Evolutionary conservation across 2,113 vertebrate species (phyloP).

Genomic region (Ciconia boyciana): DNA sequence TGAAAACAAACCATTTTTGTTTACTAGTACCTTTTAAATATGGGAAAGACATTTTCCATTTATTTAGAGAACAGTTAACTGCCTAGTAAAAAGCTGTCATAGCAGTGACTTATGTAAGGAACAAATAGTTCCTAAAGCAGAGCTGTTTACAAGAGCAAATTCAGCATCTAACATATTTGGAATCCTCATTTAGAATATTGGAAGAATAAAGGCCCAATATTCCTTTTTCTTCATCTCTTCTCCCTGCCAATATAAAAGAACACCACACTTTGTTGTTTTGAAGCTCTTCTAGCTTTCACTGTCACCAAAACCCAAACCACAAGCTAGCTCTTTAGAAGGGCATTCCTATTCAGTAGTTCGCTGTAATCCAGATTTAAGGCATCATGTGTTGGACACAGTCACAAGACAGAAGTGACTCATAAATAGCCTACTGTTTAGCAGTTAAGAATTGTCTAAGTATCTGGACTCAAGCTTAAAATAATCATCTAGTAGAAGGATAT

Average conservation of each 20-base stretch:
- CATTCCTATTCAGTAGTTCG: not conserved
- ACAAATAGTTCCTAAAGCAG: not conserved
- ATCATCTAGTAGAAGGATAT: not conserved
- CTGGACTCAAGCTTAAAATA: not conserved
- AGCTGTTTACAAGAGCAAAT: not conserved
- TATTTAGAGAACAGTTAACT: not conserved
- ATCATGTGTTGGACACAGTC: not conserved
- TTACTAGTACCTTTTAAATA: not conserved
- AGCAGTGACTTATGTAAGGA: not conserved
- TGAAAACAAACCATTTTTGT: not conserved
- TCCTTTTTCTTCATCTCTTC: not conserved
- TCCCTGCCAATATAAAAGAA: not conserved
- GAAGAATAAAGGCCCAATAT: not conserved
- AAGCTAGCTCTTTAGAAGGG: not conserved
- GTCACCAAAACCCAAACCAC: not conserved
- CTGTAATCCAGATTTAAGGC: not conserved
- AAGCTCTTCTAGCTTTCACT: not conserved
- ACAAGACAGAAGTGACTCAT: not conserved
- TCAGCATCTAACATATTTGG: not conserved
- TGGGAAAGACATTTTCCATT: not conserved
- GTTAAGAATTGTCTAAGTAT: not conserved
- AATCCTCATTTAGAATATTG: not conserved
- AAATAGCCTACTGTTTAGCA: not conserved
- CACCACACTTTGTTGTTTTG: no score
- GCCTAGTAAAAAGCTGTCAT: not conserved